Base-by-base conservation (phyloP, 2,888 invertebrate species). In the Drosophila incognita region DNA sequence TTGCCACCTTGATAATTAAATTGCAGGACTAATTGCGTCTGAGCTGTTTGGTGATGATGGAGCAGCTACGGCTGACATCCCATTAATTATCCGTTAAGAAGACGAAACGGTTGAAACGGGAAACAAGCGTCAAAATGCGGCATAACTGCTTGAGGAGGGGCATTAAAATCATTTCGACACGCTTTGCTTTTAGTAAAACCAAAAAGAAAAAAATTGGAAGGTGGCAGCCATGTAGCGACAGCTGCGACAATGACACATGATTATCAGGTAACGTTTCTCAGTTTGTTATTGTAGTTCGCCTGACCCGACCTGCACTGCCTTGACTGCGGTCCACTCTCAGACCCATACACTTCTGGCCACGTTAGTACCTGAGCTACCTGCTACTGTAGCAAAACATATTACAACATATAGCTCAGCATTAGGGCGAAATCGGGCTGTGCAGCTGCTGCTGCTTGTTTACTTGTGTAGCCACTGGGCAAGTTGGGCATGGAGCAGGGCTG, bases 161-260 rank as follows among this genome's bases (percentile, higher is more conserved):
- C 33, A 68, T 51, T 58, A 73, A 77, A 78, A 67, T 56, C 69
- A 69, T 74, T 74, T 69, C 31, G 46, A 51, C 58, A 51, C 21
- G 57, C 38, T 11, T 31, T 31, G 31, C 51, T 40, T 21, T 31
- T 21, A 31, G n/a, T 21, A 56, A 46, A 53, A 18, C n/a, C 21
- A 33, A 61, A 29, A 36, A 13, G 18, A 24, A 35, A 36, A 27
- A 7, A 36, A 27, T 4, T 18, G 4, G 7, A n/a, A 2, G 21
- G 52, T 29, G 21, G 54, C n/a, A 53, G 15, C 4, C 68, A 62
- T 76, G 82, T 79, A 69, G 74, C 64, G 78, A 75, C 87, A 89
- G 77, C 79, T 82, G 77, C 80, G 89, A 87, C 89, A 87, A 87
- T 89, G 87, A 87, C 89, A 87, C 89, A 87, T 89, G 87, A 87